phyloP scores from a whole-genome alignment of 1,140 invertebrate genomes.

The Muscidifurax raptorellus region DNA sequence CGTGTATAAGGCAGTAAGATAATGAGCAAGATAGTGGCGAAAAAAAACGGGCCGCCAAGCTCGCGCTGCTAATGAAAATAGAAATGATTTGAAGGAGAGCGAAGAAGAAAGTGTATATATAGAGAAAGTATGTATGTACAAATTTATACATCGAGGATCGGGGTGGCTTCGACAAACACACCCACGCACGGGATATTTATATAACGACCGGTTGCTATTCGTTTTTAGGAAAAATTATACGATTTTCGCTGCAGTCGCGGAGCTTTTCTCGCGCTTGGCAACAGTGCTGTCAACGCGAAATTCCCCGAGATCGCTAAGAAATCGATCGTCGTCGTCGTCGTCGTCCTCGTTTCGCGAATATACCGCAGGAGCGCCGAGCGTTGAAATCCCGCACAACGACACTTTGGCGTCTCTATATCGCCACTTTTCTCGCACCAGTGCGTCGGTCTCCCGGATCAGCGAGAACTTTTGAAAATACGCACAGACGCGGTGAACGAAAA shows the following conservation, averaged over 20 bases:
- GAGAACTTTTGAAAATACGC: too few species aligned
- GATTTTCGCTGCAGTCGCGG: too few species aligned
- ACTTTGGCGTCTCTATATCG: too few species aligned
- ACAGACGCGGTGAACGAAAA: too few species aligned
- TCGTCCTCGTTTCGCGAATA: conserved; percentile 8
- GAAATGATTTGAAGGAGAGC: conserved; percentile 19
- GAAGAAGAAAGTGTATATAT: not conserved
- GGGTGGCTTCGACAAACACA: too few species aligned
- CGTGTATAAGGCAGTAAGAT: conserved; percentile 36
- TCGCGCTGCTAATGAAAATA: conserved; percentile 24
- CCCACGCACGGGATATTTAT: too few species aligned
- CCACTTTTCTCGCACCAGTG: too few species aligned
- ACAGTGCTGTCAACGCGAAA: not conserved
- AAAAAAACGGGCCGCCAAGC: not conserved
- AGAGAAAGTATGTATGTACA: not conserved
- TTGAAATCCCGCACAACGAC: conserved; percentile 48
- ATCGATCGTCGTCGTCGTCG: conserved; percentile 21
- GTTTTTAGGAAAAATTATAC: too few species aligned
- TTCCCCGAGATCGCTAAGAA: not conserved
- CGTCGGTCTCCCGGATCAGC: too few species aligned
- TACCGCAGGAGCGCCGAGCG: conserved; percentile 20
- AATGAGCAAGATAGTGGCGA: conserved; percentile 33
- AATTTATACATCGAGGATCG: not conserved
- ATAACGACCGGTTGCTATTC: too few species aligned
- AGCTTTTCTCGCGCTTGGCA: too few species aligned